A percentile compares a stretch with the other conserved stretches of the same genome.
Evolutionary conservation across 2,797 vertebrate species (phyloP).

Genomic region (Danio tinwini): DNA sequence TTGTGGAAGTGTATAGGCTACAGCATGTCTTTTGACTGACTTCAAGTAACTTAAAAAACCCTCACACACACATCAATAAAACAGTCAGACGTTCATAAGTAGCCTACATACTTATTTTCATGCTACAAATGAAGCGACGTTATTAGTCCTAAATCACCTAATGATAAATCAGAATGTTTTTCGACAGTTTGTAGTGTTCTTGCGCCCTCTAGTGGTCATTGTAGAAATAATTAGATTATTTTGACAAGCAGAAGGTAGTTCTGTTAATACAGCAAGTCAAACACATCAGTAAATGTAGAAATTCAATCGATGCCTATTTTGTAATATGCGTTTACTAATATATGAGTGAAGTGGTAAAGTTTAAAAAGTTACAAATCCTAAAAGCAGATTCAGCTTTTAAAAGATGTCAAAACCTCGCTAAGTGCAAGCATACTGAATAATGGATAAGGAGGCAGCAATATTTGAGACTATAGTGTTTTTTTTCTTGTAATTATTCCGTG

Average conservation of each 20-base stretch:
- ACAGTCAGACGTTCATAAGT: neutral
- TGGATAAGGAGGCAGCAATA: neutral
- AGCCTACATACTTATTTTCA: neutral
- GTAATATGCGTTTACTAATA: neutral
- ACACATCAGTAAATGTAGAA: neutral
- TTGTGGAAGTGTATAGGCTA: no score
- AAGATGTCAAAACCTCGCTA: neutral
- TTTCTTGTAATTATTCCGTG: neutral
- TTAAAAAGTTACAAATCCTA: no score
- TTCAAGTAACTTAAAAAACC: no score
- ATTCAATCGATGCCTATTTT: neutral
- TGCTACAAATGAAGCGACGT: neutral
- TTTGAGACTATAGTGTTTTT: neutral
- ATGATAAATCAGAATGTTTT: neutral
- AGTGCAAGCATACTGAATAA: neutral
- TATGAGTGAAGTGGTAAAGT: no score
- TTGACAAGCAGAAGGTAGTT: neutral
- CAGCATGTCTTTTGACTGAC: no score
- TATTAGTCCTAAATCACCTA: neutral
- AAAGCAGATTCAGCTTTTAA: neutral
- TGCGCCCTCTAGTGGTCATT: conserved; percentile 29
- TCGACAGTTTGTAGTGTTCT: neutral
- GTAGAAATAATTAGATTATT: neutral
- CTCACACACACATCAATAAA: neutral
- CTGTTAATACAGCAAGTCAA: neutral